A percentile compares a stretch with the other conserved stretches of the same genome.
Evolutionary conservation across 1,140 invertebrate species (phyloP).

Genomic region (Aphis craccivora): DNA sequence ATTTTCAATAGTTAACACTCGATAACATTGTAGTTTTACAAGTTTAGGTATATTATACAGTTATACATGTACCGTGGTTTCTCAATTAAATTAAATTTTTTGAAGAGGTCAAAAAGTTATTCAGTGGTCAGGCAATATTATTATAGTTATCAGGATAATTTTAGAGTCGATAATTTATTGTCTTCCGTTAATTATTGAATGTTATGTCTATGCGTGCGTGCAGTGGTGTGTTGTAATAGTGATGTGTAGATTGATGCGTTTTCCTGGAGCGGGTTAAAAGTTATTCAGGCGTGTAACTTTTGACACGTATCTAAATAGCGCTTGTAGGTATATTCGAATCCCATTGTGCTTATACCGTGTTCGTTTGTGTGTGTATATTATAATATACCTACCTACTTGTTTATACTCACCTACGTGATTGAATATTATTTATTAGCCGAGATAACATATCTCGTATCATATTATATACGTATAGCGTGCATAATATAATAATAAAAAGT

Average conservation of each 20-base stretch:
- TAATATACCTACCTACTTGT: not conserved
- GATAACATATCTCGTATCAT: conserved; percentile 16
- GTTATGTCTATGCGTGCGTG: not conserved
- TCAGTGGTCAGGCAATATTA: not conserved
- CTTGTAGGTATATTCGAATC: not conserved
- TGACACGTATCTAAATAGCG: not conserved
- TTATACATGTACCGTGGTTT: not conserved
- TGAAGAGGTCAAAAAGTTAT: not conserved
- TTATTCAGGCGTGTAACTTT: conserved; percentile 25
- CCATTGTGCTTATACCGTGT: not conserved
- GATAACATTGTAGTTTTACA: no score
- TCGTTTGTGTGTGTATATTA: not conserved
- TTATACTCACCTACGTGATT: not conserved
- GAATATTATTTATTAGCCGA: conserved; percentile 38
- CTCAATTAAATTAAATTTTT: not conserved
- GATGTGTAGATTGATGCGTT: not conserved
- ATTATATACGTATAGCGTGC: not conserved
- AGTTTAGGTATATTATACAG: no score
- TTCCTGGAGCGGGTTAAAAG: not conserved
- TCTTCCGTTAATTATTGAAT: not conserved
- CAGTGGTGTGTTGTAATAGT: not conserved
- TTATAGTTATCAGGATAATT: not conserved
- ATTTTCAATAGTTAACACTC: no score
- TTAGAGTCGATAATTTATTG: not conserved
- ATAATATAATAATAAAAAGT: not conserved